A percentile compares a stretch with the other conserved stretches of the same genome.
These are phyloP conservation scores for Montipora capricornis DNA, from an alignment of 64 coral and sea anemone species.

Conservation along the genomic window DNA sequence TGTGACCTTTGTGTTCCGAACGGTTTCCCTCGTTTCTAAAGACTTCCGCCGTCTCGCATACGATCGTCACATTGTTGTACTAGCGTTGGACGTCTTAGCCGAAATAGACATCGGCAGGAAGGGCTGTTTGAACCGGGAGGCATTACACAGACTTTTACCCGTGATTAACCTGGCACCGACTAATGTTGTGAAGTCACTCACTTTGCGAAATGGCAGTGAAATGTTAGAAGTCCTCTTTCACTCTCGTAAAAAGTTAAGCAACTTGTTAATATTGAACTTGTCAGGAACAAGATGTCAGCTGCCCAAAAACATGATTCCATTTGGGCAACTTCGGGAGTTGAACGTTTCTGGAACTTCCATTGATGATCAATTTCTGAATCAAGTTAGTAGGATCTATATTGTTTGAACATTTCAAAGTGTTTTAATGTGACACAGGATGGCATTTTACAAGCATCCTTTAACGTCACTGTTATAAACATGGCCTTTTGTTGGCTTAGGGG, in stretches of 20 bases:
- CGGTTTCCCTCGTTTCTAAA: neutral
- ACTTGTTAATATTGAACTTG: neutral
- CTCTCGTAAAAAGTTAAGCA: neutral
- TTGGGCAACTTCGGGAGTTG: neutral
- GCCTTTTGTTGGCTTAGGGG: neutral
- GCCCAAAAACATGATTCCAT: neutral
- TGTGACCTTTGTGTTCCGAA: neutral
- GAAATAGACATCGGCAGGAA: neutral
- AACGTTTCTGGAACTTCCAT: neutral
- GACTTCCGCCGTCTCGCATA: neutral
- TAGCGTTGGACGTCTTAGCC: neutral
- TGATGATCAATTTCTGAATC: neutral
- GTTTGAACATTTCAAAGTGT: slow-evolving; percentile 19
- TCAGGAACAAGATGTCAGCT: neutral
- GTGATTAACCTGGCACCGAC: neutral
- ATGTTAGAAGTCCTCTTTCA: neutral
- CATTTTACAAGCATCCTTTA: slow-evolving; percentile 3
- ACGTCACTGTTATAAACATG: neutral
- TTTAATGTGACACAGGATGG: neutral
- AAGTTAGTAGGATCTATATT: neutral
- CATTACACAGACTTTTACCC: neutral
- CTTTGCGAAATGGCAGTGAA: neutral
- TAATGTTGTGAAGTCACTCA: neutral
- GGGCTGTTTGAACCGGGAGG: neutral
- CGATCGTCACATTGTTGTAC: neutral